These are phyloP conservation scores for Phataginus tricuspis DNA, from an alignment of 2,797 vertebrate genomes.

Conservation along the genomic window DNA sequence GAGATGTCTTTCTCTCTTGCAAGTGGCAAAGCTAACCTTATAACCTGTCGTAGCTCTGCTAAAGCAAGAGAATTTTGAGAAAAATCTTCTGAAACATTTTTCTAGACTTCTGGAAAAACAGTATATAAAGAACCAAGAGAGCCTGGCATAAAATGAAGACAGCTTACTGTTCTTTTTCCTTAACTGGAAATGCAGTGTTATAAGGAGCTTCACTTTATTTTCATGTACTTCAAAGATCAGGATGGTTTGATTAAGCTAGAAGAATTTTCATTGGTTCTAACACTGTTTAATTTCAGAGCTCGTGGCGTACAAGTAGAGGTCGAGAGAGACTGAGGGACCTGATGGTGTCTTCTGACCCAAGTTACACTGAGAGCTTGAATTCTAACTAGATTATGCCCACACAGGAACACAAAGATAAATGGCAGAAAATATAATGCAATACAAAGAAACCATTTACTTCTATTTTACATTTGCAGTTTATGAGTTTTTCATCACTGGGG, in stretches of 20 bases:
- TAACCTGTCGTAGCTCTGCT: slow-evolving; percentile 61
- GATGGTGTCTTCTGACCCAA: not conserved
- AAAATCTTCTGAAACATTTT: slow-evolving; percentile 67
- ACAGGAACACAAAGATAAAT: not conserved
- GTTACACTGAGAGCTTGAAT: not conserved
- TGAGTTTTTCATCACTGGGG: not conserved
- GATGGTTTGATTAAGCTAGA: not conserved
- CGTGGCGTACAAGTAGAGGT: accelerated
- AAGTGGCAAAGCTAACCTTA: slow-evolving; percentile 65
- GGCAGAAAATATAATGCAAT: not conserved
- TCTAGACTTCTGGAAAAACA: slow-evolving; percentile 62
- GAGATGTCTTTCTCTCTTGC: not conserved
- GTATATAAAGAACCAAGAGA: slow-evolving; percentile 54
- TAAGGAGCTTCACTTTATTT: slow-evolving; percentile 68
- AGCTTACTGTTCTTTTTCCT: slow-evolving; percentile 49
- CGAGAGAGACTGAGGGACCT: not conserved
- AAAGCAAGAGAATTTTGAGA: slow-evolving; percentile 48
- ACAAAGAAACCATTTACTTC: not conserved
- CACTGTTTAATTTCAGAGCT: not conserved
- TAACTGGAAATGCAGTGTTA: slow-evolving; percentile 70
- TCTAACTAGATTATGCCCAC: not conserved
- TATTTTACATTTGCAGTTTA: not conserved
- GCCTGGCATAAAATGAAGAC: slow-evolving; percentile 58
- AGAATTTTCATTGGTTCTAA: not conserved
- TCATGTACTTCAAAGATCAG: not conserved